A percentile compares a stretch with the other conserved stretches of the same genome.
Conservation (phyloP, 2,888 invertebrate species). For the Apocheima hispidaria region DNA sequence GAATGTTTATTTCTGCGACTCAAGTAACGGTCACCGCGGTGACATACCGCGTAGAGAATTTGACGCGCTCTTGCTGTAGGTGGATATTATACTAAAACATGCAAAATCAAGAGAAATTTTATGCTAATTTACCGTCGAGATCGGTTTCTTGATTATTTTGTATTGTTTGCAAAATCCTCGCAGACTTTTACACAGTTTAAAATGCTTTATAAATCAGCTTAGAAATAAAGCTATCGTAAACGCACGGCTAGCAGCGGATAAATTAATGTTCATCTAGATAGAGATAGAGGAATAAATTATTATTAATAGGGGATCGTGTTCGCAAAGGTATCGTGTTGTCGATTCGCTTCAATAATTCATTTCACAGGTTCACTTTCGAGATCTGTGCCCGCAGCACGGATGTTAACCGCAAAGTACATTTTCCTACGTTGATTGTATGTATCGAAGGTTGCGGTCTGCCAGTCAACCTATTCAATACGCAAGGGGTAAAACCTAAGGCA, state of each 20-base stretch:
- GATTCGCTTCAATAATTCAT: conserved; percentile 80
- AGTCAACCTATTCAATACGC: conserved; percentile 52
- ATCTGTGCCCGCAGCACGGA: conserved; percentile 68
- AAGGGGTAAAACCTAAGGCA: conserved; percentile 58
- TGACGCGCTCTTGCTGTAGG: conserved; percentile 63
- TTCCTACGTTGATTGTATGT: conserved; percentile 64
- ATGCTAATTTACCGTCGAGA: conserved; percentile 34
- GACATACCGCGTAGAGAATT: conserved; percentile 69
- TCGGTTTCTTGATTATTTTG: conserved; percentile 25
- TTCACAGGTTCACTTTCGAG: conserved; percentile 83
- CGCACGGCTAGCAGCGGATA: conserved; percentile 38
- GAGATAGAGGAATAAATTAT: conserved; percentile 50
- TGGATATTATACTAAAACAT: conserved; percentile 57
- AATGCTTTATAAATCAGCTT: conserved; percentile 37
- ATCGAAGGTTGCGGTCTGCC: conserved; percentile 46
- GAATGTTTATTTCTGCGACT: conserved; percentile 50
- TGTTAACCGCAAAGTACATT: conserved; percentile 71
- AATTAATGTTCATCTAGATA: conserved; percentile 47
- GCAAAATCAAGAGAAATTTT: conserved; percentile 36
- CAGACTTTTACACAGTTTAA: conserved; percentile 31
- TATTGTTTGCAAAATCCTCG: conserved; percentile 27
- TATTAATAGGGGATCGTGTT: conserved; percentile 64
- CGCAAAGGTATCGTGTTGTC: conserved; percentile 70
- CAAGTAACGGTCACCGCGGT: conserved; percentile 65
- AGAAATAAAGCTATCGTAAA: conserved; percentile 43